Evolutionary conservation across 2,113 vertebrate genomes (phyloP).

Genomic region (Dromaius novaehollandiae): DNA sequence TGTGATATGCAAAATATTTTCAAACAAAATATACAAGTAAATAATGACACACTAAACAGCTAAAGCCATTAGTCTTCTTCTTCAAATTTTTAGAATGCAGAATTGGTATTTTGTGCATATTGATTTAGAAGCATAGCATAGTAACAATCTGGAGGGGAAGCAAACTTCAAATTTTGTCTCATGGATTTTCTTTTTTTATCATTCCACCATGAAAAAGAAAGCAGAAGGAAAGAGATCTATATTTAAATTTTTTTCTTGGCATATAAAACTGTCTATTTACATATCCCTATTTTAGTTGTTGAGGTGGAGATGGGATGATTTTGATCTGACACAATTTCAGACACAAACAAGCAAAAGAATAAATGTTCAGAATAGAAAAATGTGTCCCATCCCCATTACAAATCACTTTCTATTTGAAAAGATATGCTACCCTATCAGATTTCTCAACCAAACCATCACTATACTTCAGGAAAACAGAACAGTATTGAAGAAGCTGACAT

Average conservation of each 20-base stretch:
- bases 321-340: not conserved
- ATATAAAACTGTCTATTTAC: not conserved
- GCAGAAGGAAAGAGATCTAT: not conserved
- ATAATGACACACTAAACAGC: not conserved
- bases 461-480: not conserved
- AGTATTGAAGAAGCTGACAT: not conserved
- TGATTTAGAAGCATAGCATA: not conserved
- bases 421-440: not conserved
- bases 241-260: not conserved
- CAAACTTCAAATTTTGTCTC: not conserved
- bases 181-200: not conserved
- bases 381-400: not conserved
- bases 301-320: not conserved
- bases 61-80: not conserved
- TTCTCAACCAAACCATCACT: not conserved
- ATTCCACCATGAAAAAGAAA: not conserved
- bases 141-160: not conserved
- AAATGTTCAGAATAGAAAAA: not conserved
- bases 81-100: not conserved
- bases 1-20: not conserved
- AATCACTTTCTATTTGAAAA: not conserved
- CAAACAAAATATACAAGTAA: not conserved
- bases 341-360: not conserved
- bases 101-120: not conserved
- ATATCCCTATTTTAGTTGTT: not conserved